These are phyloP conservation scores for Megamerina dolium DNA, from an alignment of 2,888 invertebrate genomes.

Conservation along the genomic window DNA sequence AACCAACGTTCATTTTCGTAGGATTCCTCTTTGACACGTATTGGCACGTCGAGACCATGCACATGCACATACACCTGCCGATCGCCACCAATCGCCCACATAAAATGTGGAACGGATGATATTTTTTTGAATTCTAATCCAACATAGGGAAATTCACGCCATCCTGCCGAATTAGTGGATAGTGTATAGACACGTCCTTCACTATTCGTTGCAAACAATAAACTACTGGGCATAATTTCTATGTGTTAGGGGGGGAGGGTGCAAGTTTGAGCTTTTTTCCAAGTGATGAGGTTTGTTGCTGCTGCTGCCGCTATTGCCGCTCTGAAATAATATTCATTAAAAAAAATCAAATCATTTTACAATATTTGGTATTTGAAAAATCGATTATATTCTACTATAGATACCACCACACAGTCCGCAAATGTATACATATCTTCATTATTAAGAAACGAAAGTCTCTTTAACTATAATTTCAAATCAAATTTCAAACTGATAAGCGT, in stretches of 20 bases:
- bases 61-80: conserved; percentile 90
- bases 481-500: no score
- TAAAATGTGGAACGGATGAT: conserved; percentile 74
- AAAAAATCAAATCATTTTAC: no score
- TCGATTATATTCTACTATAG: not conserved
- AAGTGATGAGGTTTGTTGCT: no score
- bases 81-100: conserved; percentile 92
- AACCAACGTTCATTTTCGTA: conserved; percentile 94
- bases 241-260: no score
- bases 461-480: no score
- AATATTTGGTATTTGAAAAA: no score
- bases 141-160: conserved; percentile 79
- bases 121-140: conserved; percentile 86
- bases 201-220: conserved; percentile 79
- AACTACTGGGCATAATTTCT: conserved; percentile 59
- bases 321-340: no score
- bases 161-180: conserved; percentile 72
- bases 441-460: no score
- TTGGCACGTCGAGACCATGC: conserved; percentile 83
- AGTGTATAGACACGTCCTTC: conserved; percentile 82
- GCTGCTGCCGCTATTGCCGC: no score
- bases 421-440: no score
- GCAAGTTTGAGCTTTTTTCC: no score
- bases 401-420: no score
- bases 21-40: conserved; percentile 81